Evolutionary conservation across 2,113 vertebrate genomes (phyloP), one percentile per base, ranked within the genome.

Genomic region (Engystomops pustulosus): DNA sequence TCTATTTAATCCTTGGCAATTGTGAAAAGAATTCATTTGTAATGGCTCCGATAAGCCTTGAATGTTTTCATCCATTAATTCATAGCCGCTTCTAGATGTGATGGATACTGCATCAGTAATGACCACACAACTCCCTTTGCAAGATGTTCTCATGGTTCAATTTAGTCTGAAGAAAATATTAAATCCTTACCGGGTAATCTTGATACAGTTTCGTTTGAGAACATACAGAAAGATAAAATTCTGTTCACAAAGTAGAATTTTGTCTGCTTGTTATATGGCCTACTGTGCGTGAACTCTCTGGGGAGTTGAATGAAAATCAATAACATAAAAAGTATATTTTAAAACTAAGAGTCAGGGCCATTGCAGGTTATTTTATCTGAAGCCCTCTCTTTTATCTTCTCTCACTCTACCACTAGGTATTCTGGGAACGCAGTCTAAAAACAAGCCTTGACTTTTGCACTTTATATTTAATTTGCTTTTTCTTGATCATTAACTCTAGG

Each of bases 111-210:
- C 60, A 45, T 80, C 27, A 47, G 70, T 81, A 67, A 76, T 69
- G 17, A 60, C 79, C 1, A 60, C 30, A 32, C 44, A 84, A 34
- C 15, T 77, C 76, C 68, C 7, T 2, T 77, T 80, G 85, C 58
- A 79, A 0, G 1, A 86, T 85, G 85, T 55, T 4, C 1, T 58
- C 58, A 11, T 85, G 51, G 65, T 87, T 86, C 85, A 27, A 1
- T 79, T 89, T 88, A 86, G 86, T 85, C 85, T 82, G 62, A 86
- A 67, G 41, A 74, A 84, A 86, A 69, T 87, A 86, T 84, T 81
- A 91, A 89, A 82, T 74, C 55, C 27, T 82, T 81, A 58, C 76
- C 82, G 79, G 82, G 65, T 86, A 71, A 87, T 86, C 86, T 49
- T 8, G 77, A 85, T 79, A 49, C 38, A 4, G 74, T 11, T 0